Conservation (phyloP, 2,113 vertebrate species). For the Catharus minimus region DNA sequence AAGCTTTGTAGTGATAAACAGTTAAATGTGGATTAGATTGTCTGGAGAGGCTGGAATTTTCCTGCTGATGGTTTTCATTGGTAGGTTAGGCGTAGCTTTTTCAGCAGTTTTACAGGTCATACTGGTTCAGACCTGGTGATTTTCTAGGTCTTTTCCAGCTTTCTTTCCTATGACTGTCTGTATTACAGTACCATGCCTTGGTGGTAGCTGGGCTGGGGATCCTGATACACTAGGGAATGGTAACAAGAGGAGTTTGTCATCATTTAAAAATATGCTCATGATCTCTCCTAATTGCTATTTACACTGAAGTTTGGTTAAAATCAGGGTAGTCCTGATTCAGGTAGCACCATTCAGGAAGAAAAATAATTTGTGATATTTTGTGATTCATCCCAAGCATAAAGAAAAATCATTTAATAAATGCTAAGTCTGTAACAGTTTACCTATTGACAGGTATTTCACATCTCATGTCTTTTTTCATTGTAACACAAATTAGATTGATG, state of each 20-base stretch:
- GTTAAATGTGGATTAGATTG: slow-evolving; percentile 26
- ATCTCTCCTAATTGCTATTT: neutral
- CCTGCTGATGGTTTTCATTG: neutral
- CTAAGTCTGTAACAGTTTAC: neutral
- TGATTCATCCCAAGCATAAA: neutral
- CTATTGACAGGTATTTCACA: neutral
- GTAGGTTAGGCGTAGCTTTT: neutral
- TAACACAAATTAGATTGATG: neutral
- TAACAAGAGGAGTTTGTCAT: neutral
- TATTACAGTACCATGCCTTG: neutral
- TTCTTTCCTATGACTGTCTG: neutral
- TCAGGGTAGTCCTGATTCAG: neutral
- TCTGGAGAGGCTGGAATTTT: slow-evolving; percentile 35
- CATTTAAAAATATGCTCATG: neutral
- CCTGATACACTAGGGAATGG: neutral
- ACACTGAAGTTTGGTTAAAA: neutral
- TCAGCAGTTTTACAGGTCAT: slow-evolving; percentile 21
- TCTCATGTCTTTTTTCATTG: neutral
- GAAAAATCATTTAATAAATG: neutral
- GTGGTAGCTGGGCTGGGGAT: neutral
- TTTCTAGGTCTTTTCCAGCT: slow-evolving; percentile 19
- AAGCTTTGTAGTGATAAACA: slow-evolving; percentile 53
- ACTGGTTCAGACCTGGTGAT: neutral
- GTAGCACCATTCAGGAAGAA: neutral
- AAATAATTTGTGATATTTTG: neutral